A percentile compares a stretch with the other conserved stretches of the same genome.
Conservation (phyloP, 2,113 vertebrate genomes). For the Pica pica region DNA sequence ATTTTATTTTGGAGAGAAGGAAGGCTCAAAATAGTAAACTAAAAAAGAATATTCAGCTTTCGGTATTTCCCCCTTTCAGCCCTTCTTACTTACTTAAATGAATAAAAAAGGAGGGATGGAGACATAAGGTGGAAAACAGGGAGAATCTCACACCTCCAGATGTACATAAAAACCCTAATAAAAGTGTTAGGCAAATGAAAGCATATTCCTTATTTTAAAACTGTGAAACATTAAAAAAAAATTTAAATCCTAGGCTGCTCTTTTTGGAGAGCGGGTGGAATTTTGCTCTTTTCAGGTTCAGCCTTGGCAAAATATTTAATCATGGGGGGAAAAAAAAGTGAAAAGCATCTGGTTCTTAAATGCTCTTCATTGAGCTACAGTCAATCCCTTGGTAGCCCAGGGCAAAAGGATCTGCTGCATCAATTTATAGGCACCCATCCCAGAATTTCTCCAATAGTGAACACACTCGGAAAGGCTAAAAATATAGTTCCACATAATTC, state of each 20-base stretch:
- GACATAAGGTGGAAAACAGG: not conserved
- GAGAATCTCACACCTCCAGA: not conserved
- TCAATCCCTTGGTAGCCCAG: not conserved
- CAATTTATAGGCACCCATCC: not conserved
- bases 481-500: not conserved
- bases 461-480: not conserved
- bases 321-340: not conserved
- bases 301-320: not conserved
- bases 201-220: not conserved
- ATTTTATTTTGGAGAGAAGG: not conserved
- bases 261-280: not conserved
- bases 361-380: not conserved
- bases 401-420: not conserved
- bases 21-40: not conserved
- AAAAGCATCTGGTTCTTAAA: not conserved
- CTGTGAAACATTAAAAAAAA: not conserved
- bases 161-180: constrained; percentile 6
- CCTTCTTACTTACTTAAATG: not conserved
- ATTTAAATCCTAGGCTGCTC: not conserved
- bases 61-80: not conserved
- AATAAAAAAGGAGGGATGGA: not conserved
- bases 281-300: constrained; percentile 12
- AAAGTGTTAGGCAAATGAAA: not conserved
- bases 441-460: not conserved
- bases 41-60: not conserved